Evolutionary conservation across 37 sponge, comb jelly and placozoan genomes (phyloP).

Genomic region (Aplysina aerophoba): DNA sequence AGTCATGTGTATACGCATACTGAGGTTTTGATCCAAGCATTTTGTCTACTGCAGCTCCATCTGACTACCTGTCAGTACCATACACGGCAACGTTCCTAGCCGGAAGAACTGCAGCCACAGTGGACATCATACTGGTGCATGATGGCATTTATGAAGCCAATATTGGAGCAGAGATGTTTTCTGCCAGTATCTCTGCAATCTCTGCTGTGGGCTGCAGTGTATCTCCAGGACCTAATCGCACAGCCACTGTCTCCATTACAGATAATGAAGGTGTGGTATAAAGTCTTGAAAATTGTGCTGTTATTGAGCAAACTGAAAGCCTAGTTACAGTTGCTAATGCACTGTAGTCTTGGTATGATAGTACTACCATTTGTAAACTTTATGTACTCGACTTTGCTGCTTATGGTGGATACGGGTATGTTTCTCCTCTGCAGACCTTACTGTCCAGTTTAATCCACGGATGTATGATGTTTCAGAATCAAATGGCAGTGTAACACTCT

Average conservation of each 20-base stretch:
- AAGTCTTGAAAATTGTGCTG: too few species aligned
- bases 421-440: too few species aligned
- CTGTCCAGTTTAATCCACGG: not conserved
- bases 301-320: too few species aligned
- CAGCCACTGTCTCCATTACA: not conserved
- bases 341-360: too few species aligned
- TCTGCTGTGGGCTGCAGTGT: not conserved
- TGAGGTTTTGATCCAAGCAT: too few species aligned
- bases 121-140: not conserved
- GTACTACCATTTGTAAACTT: too few species aligned
- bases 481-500: not conserved
- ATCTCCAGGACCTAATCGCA: not conserved
- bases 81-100: slow-evolving; percentile 4
- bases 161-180: slow-evolving; percentile 32
- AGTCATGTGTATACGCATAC: too few species aligned
- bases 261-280: slow-evolving; percentile 3
- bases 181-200: not conserved
- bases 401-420: too few species aligned
- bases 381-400: too few species aligned
- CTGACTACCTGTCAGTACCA: not conserved
- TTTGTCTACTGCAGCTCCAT: too few species aligned
- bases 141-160: not conserved
- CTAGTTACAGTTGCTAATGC: too few species aligned
- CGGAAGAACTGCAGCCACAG: not conserved
- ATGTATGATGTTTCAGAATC: not conserved